Evolutionary conservation across 1,140 invertebrate genomes (phyloP).

Genomic region (Zaprionus africanus): DNA sequence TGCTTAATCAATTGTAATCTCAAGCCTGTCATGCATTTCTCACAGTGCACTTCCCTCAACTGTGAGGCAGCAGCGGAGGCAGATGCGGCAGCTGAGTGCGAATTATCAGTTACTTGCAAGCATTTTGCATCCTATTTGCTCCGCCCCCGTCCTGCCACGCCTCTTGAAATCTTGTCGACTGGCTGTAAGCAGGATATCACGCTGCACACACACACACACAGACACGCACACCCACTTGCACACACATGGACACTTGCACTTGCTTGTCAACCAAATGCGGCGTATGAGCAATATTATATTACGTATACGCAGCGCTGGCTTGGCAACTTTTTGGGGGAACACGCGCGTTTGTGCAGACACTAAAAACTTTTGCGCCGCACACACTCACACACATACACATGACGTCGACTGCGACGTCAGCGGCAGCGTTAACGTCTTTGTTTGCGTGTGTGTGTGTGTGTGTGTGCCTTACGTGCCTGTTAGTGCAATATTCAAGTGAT

Average conservation of each 20-base stretch:
- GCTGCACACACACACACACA: constrained; percentile 54
- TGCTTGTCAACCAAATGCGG: constrained; percentile 49
- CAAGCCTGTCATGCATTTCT: background rate
- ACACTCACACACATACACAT: background rate
- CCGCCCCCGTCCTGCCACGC: background rate
- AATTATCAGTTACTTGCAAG: constrained; percentile 83
- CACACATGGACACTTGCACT: constrained; percentile 17
- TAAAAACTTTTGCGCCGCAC: constrained; percentile 53
- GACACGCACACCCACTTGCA: too few relatives aligned
- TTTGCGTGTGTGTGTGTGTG: constrained; percentile 50
- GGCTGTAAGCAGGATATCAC: constrained; percentile 66
- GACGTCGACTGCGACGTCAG: constrained; percentile 11
- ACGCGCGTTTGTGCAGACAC: constrained; percentile 25
- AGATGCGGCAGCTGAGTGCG: constrained; percentile 14
- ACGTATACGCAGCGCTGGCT: constrained; percentile 63
- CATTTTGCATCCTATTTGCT: constrained; percentile 76
- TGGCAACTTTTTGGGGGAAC: constrained; percentile 58
- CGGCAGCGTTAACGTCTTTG: constrained; percentile 65
- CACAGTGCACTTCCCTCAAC: background rate
- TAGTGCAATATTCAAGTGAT: constrained; percentile 84
- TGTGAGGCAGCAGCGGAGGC: constrained; percentile 16
- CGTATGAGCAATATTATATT: constrained; percentile 77
- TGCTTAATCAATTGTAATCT: background rate
- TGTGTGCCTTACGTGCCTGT: constrained; percentile 75
- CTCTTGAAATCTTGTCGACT: constrained; percentile 11